Evolutionary conservation across 1,140 invertebrate genomes (phyloP), one percentile per base, ranked within the genome.

Genomic region (Palaemon carinicauda): DNA sequence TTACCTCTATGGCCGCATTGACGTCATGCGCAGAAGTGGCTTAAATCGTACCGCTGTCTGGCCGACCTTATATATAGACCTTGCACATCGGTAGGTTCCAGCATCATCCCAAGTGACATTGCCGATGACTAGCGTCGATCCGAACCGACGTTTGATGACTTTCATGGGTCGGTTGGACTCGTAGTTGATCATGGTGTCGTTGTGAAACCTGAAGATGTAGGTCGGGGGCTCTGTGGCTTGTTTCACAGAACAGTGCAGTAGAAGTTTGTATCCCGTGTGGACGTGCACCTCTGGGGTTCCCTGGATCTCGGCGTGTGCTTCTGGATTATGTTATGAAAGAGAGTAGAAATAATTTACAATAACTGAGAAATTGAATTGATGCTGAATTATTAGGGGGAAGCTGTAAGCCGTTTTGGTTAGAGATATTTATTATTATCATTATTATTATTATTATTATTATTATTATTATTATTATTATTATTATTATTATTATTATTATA

Each of bases 171-270:
- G 73, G 14, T 19, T 24, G n/a, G 82, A 54, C 5, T 33, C 31
- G 54, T 85, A 78, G 33, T 71, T 82, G 51, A 82, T 74, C 80
- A 82, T 82, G 51, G 41, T 82, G 27, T 31, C 80, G 51, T 82
- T 82, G 69, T 82, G 80, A 51, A 73, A 82, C 80, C 80, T 74
- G 80, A 82, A 82, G 69, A 82, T 74, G 65, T 73, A 82, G 51
- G 17, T 21, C 4, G 80, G 80, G 4, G 60, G 60, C n/a, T 74
- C 80, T 24, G 80, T 82, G 15, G 80, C 80, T 9, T 52, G 69
- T 15, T 82, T 29, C 12, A 82, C 50, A 17, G 51, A 24, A 29
- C 80, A 82, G 69, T 74, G 69, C 0, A 82, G 69, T 3, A 15
- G 41, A 15, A 82, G 29, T 14, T 27, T 50, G 60, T 53, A 51